phyloP scores from a whole-genome alignment of 2,113 vertebrate species.

The Crotalus helleri region DNA sequence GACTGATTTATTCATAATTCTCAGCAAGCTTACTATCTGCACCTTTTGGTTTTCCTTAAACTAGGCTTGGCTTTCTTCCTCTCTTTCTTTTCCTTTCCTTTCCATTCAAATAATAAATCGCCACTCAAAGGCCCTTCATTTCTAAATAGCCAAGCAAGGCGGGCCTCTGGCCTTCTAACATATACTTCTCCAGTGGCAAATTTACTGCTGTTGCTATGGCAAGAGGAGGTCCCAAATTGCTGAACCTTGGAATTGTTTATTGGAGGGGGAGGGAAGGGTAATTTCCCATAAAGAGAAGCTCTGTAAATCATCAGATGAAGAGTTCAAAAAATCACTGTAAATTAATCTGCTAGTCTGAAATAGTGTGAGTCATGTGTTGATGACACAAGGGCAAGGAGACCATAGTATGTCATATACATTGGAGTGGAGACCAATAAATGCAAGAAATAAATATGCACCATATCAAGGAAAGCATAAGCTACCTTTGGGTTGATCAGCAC shows the following conservation, averaged over 20 bases:
- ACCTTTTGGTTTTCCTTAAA: background rate
- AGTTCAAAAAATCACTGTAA: conserved; percentile 9
- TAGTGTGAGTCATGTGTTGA: background rate
- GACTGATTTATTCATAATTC: background rate
- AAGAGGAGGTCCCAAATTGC: background rate
- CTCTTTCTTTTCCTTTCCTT: background rate
- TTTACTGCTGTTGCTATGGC: background rate
- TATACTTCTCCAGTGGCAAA: background rate
- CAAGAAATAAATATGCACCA: background rate
- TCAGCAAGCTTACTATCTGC: background rate
- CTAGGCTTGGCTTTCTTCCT: background rate
- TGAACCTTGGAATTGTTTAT: background rate
- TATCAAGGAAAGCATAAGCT: background rate
- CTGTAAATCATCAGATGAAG: background rate
- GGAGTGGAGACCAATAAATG: background rate
- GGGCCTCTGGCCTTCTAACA: background rate
- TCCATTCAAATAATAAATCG: conserved; percentile 5
- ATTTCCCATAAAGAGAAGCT: conserved; percentile 10
- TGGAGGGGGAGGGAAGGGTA: background rate
- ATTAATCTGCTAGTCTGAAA: conserved; percentile 1
- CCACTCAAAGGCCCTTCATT: background rate
- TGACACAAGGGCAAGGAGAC: background rate
- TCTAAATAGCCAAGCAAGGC: background rate
- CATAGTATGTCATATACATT: background rate
- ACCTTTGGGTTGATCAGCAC: background rate